phyloP scores from a whole-genome alignment of 1,140 invertebrate species.

The Pectinophora gossypiella region DNA sequence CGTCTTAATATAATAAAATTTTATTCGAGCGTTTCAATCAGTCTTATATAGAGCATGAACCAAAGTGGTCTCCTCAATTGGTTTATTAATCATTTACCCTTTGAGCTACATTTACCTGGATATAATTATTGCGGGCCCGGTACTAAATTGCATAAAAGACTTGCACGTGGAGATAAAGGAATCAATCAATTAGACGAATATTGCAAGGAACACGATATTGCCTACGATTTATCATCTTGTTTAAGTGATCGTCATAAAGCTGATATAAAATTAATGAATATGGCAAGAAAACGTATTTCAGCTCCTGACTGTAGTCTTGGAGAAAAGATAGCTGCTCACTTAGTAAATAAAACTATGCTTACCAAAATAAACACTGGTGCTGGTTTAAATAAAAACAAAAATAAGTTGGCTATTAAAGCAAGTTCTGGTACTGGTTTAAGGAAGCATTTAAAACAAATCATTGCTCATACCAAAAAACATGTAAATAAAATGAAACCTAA shows the following conservation, averaged over 20 bases:
- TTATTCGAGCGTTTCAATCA: no score
- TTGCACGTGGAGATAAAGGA: constrained; percentile 4
- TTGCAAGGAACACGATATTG: constrained; percentile 12
- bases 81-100: background rate
- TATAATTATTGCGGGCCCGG: constrained; percentile 2
- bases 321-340: constrained; percentile 4
- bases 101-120: constrained; percentile 8
- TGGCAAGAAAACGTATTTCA: background rate
- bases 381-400: constrained; percentile 6
- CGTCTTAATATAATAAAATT: no score
- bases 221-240: constrained; percentile 2
- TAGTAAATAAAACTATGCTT: constrained; percentile 9
- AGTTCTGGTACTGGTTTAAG: no score
- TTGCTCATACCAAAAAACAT: no score
- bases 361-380: constrained; percentile 7
- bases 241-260: constrained; percentile 2
- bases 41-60: no score
- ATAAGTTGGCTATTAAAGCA: background rate
- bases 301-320: background rate
- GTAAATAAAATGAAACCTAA: background rate
- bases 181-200: constrained; percentile 3
- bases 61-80: constrained; percentile 3
- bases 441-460: no score
- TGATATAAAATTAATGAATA: constrained; percentile 5
- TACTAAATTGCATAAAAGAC: constrained; percentile 4